Conservation (phyloP, 2,113 vertebrate genomes). For the Gallinago paraguaiae region DNA sequence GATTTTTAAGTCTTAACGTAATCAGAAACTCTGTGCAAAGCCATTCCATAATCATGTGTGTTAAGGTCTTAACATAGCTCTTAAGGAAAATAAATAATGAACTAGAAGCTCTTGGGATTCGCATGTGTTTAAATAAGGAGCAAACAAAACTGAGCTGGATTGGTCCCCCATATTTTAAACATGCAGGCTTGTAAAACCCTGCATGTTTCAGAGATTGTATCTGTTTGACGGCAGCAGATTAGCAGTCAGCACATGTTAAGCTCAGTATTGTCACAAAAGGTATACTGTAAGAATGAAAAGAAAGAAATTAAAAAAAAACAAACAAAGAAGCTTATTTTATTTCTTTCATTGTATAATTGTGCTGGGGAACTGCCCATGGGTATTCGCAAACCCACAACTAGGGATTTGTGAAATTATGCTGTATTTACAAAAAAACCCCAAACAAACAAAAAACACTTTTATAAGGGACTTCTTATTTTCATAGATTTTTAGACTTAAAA, state of each 20-base stretch:
- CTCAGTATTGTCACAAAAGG: neutral
- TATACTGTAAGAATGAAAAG: neutral
- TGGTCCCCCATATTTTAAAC: neutral
- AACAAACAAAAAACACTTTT: neutral
- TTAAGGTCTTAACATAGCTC: neutral
- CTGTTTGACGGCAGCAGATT: neutral
- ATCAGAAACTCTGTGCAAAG: neutral
- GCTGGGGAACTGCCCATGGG: neutral
- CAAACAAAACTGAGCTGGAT: neutral
- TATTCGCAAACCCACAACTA: accelerated
- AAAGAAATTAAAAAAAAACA: neutral
- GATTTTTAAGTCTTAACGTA: neutral
- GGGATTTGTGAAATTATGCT: neutral
- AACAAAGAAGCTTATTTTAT: neutral
- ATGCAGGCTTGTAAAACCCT: neutral
- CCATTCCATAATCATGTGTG: neutral
- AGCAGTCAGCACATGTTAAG: neutral
- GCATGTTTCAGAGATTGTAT: neutral
- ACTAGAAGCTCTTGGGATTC: neutral
- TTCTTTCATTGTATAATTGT: neutral
- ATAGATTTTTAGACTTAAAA: neutral
- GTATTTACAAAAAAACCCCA: neutral
- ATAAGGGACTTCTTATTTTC: neutral
- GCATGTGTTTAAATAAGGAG: neutral
- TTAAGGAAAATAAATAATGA: neutral